These are phyloP conservation scores for Glaucomys volans DNA, from an alignment of 2,113 vertebrate species.

Conservation along the genomic window DNA sequence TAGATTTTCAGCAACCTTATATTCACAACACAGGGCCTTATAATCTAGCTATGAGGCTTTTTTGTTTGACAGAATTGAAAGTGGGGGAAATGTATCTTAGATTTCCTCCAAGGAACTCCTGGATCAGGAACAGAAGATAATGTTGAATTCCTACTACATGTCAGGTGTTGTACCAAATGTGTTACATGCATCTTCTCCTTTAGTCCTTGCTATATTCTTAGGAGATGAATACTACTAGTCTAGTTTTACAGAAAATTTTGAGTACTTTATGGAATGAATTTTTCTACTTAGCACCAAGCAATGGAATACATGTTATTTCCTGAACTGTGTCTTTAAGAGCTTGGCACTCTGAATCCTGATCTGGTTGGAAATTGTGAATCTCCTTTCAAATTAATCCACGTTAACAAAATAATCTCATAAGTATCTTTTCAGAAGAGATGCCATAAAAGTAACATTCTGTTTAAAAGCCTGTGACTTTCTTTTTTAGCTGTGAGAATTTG, in stretches of 20 bases:
- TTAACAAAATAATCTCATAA: neutral
- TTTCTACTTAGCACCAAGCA: neutral
- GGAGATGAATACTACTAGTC: neutral
- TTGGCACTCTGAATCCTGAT: neutral
- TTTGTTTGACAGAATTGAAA: constrained; percentile 9
- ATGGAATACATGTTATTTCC: neutral
- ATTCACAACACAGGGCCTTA: neutral
- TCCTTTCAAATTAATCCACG: neutral
- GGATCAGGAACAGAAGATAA: neutral
- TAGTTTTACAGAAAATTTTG: neutral
- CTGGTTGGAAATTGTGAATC: constrained; percentile 27
- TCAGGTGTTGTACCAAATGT: neutral
- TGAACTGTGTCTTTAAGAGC: neutral
- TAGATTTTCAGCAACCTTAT: neutral
- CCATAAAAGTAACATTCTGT: neutral
- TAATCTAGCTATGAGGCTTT: neutral
- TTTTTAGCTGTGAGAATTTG: neutral
- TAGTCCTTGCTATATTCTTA: neutral
- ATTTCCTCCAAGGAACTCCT: neutral
- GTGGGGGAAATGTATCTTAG: neutral
- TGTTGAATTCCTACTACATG: neutral
- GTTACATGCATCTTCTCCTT: neutral
- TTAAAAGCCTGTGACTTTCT: neutral
- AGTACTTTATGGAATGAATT: neutral
- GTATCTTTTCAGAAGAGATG: neutral